Evolutionary conservation across 2,888 invertebrate genomes (phyloP).

Genomic region (Eumacrocentrus americanus): DNA sequence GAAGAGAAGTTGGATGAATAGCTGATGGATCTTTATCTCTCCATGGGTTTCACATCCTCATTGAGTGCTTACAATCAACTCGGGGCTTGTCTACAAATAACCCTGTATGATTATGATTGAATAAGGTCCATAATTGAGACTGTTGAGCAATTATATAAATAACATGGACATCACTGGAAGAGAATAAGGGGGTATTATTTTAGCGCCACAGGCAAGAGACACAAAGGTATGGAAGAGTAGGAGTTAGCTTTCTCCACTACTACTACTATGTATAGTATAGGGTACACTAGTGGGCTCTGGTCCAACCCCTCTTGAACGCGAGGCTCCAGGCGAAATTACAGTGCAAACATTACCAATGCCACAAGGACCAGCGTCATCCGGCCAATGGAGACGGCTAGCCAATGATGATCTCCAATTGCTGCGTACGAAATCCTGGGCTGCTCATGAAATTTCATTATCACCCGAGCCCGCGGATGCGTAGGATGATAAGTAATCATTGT

Average conservation of each 20-base stretch:
- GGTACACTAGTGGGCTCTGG: too few relatives aligned
- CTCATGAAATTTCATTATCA: constrained; percentile 32
- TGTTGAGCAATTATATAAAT: constrained; percentile 61
- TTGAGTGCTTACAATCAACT: constrained; percentile 56
- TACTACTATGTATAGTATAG: neutral
- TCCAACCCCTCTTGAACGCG: neutral
- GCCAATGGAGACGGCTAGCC: constrained; percentile 13
- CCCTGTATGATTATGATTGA: constrained; percentile 59
- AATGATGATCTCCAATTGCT: constrained; percentile 30
- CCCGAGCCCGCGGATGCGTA: constrained; percentile 10
- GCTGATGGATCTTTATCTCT: too few relatives aligned
- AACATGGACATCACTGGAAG: too few relatives aligned
- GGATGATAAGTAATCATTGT: constrained; percentile 24
- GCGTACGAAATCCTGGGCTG: constrained; percentile 24
- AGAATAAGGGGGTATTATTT: constrained; percentile 50
- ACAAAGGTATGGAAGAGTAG: constrained; percentile 18
- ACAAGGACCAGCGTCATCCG: constrained; percentile 18
- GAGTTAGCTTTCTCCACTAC: constrained; percentile 29
- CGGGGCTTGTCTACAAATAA: constrained; percentile 60
- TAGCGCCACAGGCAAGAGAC: constrained; percentile 41
- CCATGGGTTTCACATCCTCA: neutral
- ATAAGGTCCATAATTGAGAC: constrained; percentile 60
- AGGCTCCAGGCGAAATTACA: constrained; percentile 52
- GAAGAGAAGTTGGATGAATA: too few relatives aligned
- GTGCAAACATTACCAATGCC: constrained; percentile 52